Evolutionary conservation across 2,888 invertebrate species (phyloP).

Genomic region (Ennomos erosarius): DNA sequence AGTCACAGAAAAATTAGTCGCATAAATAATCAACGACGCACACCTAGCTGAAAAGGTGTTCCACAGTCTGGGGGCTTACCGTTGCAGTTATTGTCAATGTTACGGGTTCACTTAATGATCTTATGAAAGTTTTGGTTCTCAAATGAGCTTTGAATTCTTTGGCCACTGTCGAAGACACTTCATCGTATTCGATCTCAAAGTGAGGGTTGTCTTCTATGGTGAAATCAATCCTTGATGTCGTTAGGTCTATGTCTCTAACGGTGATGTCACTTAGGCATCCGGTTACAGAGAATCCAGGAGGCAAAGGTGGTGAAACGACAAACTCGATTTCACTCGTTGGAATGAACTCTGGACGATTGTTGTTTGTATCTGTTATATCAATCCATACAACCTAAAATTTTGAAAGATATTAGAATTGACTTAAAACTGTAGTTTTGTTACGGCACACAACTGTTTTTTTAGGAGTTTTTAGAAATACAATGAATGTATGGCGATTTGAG

Average conservation of each 20-base stretch:
- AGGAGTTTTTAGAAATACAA: too few species aligned
- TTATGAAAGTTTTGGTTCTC: conserved; percentile 64
- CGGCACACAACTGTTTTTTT: too few species aligned
- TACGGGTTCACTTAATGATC: conserved; percentile 64
- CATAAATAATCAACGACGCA: too few species aligned
- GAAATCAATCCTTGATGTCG: conserved; percentile 71
- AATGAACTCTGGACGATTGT: conserved; percentile 71
- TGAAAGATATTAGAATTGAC: neutral
- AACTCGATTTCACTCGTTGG: conserved; percentile 60
- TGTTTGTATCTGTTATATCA: conserved; percentile 78
- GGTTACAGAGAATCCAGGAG: conserved; percentile 72
- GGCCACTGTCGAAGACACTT: conserved; percentile 42
- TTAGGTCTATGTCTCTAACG: conserved; percentile 82
- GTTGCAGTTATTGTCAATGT: conserved; percentile 68
- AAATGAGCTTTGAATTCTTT: conserved; percentile 70
- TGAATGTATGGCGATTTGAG: too few species aligned
- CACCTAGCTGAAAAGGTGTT: too few species aligned
- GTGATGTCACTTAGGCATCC: conserved; percentile 69
- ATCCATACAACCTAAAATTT: conserved; percentile 66
- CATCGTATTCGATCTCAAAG: conserved; percentile 67
- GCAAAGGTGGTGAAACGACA: conserved; percentile 76
- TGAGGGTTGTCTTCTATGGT: conserved; percentile 64
- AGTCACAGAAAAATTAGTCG: too few species aligned
- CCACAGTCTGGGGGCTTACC: conserved; percentile 54
- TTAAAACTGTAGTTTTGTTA: too few species aligned